Evolutionary conservation across 1,140 invertebrate genomes (phyloP).

Genomic region (Euwallacea fornicatus): DNA sequence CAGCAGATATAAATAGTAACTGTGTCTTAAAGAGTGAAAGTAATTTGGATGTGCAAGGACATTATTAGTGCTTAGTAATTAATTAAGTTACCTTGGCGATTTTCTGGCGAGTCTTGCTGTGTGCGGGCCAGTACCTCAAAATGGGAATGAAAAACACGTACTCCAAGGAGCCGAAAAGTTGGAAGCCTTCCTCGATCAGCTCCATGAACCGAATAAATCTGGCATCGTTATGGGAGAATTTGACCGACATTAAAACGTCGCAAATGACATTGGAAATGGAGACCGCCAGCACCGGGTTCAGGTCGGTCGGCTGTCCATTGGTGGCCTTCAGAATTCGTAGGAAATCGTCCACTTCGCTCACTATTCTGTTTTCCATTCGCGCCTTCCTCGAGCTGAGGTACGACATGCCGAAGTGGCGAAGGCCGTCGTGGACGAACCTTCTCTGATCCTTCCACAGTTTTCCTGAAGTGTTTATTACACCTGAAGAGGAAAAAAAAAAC

Average conservation of each 20-base stretch:
- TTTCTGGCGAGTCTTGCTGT: conserved; percentile 71
- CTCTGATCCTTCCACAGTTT: conserved; percentile 90
- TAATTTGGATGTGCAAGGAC: conserved; percentile 10
- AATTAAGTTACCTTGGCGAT: conserved; percentile 61
- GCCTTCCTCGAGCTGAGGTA: conserved; percentile 76
- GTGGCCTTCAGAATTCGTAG: conserved; percentile 63
- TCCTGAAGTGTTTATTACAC: conserved; percentile 88
- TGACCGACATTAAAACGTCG: conserved; percentile 83
- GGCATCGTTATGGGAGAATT: conserved; percentile 76
- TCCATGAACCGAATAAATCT: conserved; percentile 77
- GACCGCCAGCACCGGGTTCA: conserved; percentile 73
- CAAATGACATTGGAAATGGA: conserved; percentile 91
- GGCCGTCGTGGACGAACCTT: conserved; percentile 84
- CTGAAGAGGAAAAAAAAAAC: conserved; percentile 57
- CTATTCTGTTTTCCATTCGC: conserved; percentile 83
- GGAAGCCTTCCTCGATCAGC: conserved; percentile 87
- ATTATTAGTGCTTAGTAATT: not conserved
- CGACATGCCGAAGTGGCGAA: conserved; percentile 89
- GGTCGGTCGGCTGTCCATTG: conserved; percentile 66
- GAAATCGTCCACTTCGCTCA: conserved; percentile 77
- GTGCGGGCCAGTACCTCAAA: conserved; percentile 73
- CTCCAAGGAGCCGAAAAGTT: conserved; percentile 71
- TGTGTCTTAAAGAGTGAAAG: conserved; percentile 15
- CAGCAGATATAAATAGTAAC: conserved; percentile 4
- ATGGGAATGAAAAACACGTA: conserved; percentile 70